Base-by-base conservation (phyloP, 2,888 invertebrate species). In the Melinaea marsaeus region DNA sequence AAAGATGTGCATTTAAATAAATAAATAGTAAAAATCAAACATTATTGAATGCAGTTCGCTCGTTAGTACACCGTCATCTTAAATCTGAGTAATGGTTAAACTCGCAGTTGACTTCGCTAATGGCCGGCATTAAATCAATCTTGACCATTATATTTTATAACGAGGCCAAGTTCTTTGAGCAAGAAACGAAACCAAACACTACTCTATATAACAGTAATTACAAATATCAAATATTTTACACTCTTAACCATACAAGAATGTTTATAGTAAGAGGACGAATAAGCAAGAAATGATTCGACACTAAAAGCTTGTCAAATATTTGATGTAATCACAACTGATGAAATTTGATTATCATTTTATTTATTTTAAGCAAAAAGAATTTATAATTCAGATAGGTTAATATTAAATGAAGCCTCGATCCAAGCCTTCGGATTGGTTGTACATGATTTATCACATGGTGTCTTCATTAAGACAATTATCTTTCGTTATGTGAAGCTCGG, bases 381-480 rank as follows among this genome's bases (percentile, higher is more conserved):
- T 54, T 54, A 54, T 33, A 34, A 33, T 59, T 59, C 37, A 37
- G n/a, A 42, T 59, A 32, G 42, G 37, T 59, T 51, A 58, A 57
- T 58, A 55, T 58, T 55, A 57, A 45, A 62, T 55, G 13, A 42
- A 42, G 9, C 7, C 9, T 42, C 9, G 42, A 42, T 9, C 11
- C 7, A 42, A 42, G 2, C 37, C 13, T 32, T 3, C 54, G 34
- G 4, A 55, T 62, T 42, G 22, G 35, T 45, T 55, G n/a, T n/a
- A 55, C 51, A 47, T 55, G 22, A 46, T 35, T 57, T 37, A 46
- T 35, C 33, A 7, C 13, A 54, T 54, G 6, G 54, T 6, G 46
- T 54, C 46, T 55, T 62, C 32, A 58, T 62, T 62, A 45, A 55
- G 4, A 11, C 34, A 62, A 62, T 58, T 55, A 62, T 34, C 37